Evolutionary conservation across 2,888 invertebrate genomes (phyloP).

Genomic region (Ectobius pallidus): DNA sequence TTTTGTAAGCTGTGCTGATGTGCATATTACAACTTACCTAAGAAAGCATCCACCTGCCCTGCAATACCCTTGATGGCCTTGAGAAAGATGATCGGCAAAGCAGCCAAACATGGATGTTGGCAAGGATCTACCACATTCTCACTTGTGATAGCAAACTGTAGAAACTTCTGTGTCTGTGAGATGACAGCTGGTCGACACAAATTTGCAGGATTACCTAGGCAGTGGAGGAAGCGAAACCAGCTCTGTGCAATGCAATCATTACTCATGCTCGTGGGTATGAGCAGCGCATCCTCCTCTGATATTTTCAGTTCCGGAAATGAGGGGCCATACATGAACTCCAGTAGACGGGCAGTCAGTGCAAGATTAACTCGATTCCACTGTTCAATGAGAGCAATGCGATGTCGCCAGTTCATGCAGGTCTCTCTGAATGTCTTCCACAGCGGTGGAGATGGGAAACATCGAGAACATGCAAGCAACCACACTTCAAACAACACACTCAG

Average conservation of each 20-base stretch:
- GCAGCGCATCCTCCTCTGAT: conserved; percentile 81
- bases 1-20: too few relatives aligned
- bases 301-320: conserved; percentile 81
- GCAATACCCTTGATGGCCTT: conserved; percentile 94
- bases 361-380: conserved; percentile 96
- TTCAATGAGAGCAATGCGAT: conserved; percentile 88
- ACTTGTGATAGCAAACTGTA: conserved; percentile 79
- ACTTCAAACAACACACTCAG: conserved; percentile 92
- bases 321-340: conserved; percentile 89
- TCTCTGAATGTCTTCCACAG: conserved; percentile 94
- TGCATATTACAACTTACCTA: conserved; percentile 67
- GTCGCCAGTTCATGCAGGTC: conserved; percentile 92
- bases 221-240: conserved; percentile 94
- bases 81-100: conserved; percentile 87
- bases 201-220: conserved; percentile 93
- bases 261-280: conserved; percentile 84
- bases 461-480: conserved; percentile 75
- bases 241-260: conserved; percentile 91
- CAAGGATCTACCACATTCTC: conserved; percentile 81
- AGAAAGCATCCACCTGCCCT: conserved; percentile 87
- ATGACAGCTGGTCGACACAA: conserved; percentile 84
- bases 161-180: conserved; percentile 73
- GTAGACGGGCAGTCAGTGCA: conserved; percentile 81
- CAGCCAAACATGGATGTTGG: conserved; percentile 85
- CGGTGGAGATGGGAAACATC: conserved; percentile 92